A percentile compares a stretch with the other conserved stretches of the same genome.
These are phyloP conservation scores for Oxyruncus cristatus DNA, from an alignment of 2,113 vertebrate genomes.

Conservation along the genomic window DNA sequence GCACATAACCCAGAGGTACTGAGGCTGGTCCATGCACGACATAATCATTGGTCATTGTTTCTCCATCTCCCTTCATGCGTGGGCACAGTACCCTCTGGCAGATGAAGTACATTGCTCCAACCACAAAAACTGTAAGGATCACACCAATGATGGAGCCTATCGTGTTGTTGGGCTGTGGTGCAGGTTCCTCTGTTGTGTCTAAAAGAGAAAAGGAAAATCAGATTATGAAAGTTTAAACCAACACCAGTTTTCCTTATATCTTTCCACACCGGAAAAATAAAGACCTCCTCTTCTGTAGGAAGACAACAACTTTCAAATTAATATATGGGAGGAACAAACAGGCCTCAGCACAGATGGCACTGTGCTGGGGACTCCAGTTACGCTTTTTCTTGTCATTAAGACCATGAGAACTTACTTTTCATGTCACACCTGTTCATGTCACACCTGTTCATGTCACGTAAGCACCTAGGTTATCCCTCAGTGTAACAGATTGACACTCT, in stretches of 20 bases:
- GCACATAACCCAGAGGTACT: slow-evolving; percentile 92
- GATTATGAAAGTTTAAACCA: not conserved
- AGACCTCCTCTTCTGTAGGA: not conserved
- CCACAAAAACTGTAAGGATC: slow-evolving; percentile 91
- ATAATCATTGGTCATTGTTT: slow-evolving; percentile 93
- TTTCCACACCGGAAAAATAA: not conserved
- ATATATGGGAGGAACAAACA: not conserved
- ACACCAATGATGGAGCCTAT: slow-evolving; percentile 93
- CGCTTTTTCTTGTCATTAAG: not conserved
- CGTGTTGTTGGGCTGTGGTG: slow-evolving; percentile 86
- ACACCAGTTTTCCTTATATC: not conserved
- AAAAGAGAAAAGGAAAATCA: not conserved
- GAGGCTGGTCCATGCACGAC: slow-evolving; percentile 91
- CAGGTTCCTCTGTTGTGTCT: slow-evolving; percentile 93
- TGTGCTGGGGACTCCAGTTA: not conserved
- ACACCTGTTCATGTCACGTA: not conserved
- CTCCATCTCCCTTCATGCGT: slow-evolving; percentile 94
- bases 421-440: not conserved
- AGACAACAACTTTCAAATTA: not conserved
- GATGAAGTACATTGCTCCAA: slow-evolving; percentile 92
- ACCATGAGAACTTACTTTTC: not conserved
- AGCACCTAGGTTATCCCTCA: not conserved
- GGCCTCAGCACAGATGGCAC: not conserved
- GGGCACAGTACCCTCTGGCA: slow-evolving; percentile 95
- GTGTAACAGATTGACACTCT: not conserved